phyloP scores from a whole-genome alignment of 2,888 invertebrate genomes.

The Nephrotoma appendiculata region DNA sequence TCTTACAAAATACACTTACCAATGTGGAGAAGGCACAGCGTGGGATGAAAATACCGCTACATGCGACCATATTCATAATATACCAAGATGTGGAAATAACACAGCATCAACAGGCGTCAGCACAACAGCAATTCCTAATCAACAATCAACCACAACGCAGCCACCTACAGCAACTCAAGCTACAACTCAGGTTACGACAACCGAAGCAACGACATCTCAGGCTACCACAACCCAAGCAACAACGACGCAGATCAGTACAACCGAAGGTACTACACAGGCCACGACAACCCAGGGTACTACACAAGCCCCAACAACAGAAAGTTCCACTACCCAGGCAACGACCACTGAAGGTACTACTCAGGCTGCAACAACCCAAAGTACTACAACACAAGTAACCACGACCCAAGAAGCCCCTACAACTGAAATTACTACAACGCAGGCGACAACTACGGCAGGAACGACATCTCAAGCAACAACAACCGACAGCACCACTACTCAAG shows the following conservation, averaged over 20 bases:
- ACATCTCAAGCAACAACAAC: conserved; percentile 15
- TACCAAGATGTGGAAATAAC: conserved; percentile 3
- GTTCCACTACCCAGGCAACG: conserved; percentile 1
- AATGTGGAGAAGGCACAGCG: conserved; percentile 40
- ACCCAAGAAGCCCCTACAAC: conserved; percentile 14
- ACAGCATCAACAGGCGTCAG: conserved; percentile 11
- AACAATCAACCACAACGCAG: conserved; percentile 6
- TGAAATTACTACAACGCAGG: not conserved
- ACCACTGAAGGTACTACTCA: conserved; percentile 17
- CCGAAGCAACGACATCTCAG: not conserved
- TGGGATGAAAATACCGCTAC: conserved; percentile 41
- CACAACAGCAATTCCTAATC: conserved; percentile 9
- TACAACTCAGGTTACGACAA: not conserved
- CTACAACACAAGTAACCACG: conserved; percentile 9
- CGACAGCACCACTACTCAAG: conserved; percentile 10
- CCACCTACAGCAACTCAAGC: conserved; percentile 1
- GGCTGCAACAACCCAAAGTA: conserved; percentile 11
- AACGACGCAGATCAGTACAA: conserved; percentile 11
- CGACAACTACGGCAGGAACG: conserved; percentile 9
- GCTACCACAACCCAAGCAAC: conserved; percentile 15
- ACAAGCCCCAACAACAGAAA: conserved; percentile 6
- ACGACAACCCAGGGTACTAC: conserved; percentile 12
- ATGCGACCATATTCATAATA: conserved; percentile 28
- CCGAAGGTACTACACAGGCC: not conserved
- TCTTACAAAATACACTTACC: conserved; percentile 35